Conservation (phyloP, 2,797 vertebrate species). For the Hydrophis major region DNA sequence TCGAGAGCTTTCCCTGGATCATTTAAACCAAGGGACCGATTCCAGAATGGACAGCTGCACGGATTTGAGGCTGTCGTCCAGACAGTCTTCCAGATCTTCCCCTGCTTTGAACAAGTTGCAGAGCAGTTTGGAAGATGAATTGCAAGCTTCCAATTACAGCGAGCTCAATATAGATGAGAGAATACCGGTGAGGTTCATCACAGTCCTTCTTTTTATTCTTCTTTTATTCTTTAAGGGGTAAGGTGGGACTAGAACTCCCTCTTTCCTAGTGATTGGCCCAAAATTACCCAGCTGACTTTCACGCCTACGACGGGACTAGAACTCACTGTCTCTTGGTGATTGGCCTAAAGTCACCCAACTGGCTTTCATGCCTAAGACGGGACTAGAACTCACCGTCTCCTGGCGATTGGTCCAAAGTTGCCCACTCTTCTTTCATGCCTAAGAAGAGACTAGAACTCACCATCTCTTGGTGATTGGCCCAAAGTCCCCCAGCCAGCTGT, state of each 20-base stretch:
- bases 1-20: conserved; percentile 65
- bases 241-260: not conserved
- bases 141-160: conserved; percentile 54
- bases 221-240: not conserved
- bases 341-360: not conserved
- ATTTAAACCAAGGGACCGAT: conserved; percentile 46
- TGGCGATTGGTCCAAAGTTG: too few relatives aligned
- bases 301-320: not conserved
- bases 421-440: not conserved
- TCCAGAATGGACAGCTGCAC: conserved; percentile 63
- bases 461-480: too few relatives aligned
- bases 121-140: conserved; percentile 67
- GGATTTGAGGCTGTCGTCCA: conserved; percentile 43
- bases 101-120: conserved; percentile 58
- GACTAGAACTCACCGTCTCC: not conserved
- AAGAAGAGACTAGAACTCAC: not conserved
- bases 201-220: not conserved
- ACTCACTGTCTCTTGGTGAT: not conserved
- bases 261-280: not conserved
- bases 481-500: not conserved
- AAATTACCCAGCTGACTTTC: not conserved
- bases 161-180: conserved; percentile 86
- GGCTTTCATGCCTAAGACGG: not conserved
- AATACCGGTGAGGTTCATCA: conserved; percentile 77
- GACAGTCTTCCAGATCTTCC: conserved; percentile 43